Percentiles rank a stretch among this genome's conserved stretches.
Evolutionary conservation across 2,888 invertebrate genomes (phyloP).

Genomic region (Chrysomela aeneicollis): DNA sequence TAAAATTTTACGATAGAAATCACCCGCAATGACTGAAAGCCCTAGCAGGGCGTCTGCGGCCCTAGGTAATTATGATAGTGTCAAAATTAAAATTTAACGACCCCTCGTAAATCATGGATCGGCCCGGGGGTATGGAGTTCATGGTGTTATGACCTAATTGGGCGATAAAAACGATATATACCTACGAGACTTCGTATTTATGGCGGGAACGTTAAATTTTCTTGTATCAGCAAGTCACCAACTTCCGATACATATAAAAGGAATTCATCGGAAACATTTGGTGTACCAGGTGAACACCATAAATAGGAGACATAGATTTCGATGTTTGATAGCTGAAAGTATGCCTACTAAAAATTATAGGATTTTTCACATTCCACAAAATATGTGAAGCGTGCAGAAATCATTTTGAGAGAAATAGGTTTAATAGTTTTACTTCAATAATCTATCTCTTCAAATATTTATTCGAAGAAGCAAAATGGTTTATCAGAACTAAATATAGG

Average conservation of each 20-base stretch:
- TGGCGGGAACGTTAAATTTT: background rate
- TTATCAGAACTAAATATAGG: too few species aligned
- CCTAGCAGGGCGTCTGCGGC: slow-evolving; percentile 23
- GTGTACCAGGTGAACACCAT: too few species aligned
- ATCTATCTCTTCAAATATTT: too few species aligned
- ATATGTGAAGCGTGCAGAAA: too few species aligned
- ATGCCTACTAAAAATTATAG: too few species aligned
- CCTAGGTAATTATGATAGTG: slow-evolving; percentile 37
- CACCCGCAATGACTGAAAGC: slow-evolving; percentile 15
- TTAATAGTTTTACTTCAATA: too few species aligned
- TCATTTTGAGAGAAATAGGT: too few species aligned
- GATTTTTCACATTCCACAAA: too few species aligned
- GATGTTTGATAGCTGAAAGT: too few species aligned
- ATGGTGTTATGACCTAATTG: slow-evolving; percentile 3
- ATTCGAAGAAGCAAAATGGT: too few species aligned
- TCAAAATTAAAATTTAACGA: slow-evolving; percentile 40
- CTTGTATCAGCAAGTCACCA: background rate
- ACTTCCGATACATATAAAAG: background rate
- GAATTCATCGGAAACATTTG: background rate
- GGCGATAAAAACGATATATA: slow-evolving; percentile 11
- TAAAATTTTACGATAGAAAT: slow-evolving; percentile 50
- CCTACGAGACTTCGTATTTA: background rate
- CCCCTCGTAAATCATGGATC: slow-evolving; percentile 29
- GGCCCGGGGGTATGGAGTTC: slow-evolving; percentile 25
- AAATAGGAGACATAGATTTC: too few species aligned